These are phyloP conservation scores for Tachyglossus aculeatus DNA, from an alignment of 2,797 vertebrate species.

Conservation along the genomic window DNA sequence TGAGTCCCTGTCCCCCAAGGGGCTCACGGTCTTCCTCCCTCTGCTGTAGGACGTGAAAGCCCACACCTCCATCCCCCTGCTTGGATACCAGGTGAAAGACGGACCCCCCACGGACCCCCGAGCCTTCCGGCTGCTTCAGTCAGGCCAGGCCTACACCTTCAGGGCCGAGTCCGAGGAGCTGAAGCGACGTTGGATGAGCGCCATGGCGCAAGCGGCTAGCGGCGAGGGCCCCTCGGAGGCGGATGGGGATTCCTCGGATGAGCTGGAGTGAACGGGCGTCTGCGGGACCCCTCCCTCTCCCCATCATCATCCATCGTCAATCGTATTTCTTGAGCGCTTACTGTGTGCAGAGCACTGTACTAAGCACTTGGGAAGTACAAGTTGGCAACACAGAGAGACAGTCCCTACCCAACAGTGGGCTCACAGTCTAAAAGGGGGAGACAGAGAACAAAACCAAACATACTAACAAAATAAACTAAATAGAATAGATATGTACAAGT, in stretches of 20 bases:
- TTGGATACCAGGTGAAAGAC: constrained; percentile 72
- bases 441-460: too few species aligned
- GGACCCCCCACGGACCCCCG: constrained; percentile 45
- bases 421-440: too few species aligned
- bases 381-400: too few species aligned
- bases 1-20: too few species aligned
- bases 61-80: constrained; percentile 75
- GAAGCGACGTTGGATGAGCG: constrained; percentile 68
- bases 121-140: constrained; percentile 74
- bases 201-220: constrained; percentile 31
- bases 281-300: too few species aligned
- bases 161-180: constrained; percentile 70
- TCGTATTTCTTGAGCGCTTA: too few species aligned
- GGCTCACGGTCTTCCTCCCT: too few species aligned
- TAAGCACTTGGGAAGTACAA: too few species aligned
- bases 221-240: constrained; percentile 34
- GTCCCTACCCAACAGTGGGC: too few species aligned
- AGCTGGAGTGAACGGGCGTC: background rate
- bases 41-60: constrained; percentile 71
- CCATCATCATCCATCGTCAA: background rate
- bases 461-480: too few species aligned
- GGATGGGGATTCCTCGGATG: background rate
- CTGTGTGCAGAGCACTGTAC: too few species aligned
- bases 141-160: constrained; percentile 69
- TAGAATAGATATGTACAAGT: too few species aligned